Base-by-base conservation (phyloP, 2,113 vertebrate genomes). In the Probosciger aterrimus region DNA sequence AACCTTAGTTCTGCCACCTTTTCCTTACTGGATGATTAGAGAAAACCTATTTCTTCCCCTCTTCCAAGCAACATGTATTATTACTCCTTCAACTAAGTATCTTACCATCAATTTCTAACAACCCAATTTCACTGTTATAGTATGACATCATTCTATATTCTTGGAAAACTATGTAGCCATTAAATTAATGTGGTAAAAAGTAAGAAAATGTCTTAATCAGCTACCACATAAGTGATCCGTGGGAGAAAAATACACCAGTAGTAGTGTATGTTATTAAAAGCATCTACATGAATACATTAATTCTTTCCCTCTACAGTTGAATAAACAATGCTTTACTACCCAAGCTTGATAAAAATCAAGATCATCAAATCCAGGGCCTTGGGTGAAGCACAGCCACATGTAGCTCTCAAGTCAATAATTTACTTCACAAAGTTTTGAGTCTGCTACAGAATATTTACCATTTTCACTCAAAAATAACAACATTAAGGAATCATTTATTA, bases 121-220 rank as follows among this genome's bases (percentile, higher is more conserved):
- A 73, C 20, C 18, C 30, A 49, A 22, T 82, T 88, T 77, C 92
- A 88, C 64, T 55, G n/a, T 44, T 89, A 31, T 24, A 79, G 18
- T 20, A 94, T 87, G 88, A 96, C 57, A 91, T 91, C 86, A 93
- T 77, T 89, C 67, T 43, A 6, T 88, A 63, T 75, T 62, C 82
- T 78, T 81, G 55, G 47, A 68, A 95, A 95, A 88, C 62, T 62
- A n/a, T 37, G 35, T 28, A 81, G 64, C 47, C 30, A 37, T 79
- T 90, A 82, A 92, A 75, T 80, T 63, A 41, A 71, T 59, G 62
- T 41, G 49, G 73, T 67, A 92, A 91, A 90, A 94, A 73, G 44
- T 71, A 86, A 91, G 52, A 96, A 92, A 93, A 84, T 24, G 4
- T 86, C 60, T 79, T 94, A 85, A 92, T 64, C 93, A 87, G 82